These are phyloP conservation scores for Aphaenogaster ashmeadi DNA, from an alignment of 1,140 invertebrate genomes.

Conservation along the genomic window DNA sequence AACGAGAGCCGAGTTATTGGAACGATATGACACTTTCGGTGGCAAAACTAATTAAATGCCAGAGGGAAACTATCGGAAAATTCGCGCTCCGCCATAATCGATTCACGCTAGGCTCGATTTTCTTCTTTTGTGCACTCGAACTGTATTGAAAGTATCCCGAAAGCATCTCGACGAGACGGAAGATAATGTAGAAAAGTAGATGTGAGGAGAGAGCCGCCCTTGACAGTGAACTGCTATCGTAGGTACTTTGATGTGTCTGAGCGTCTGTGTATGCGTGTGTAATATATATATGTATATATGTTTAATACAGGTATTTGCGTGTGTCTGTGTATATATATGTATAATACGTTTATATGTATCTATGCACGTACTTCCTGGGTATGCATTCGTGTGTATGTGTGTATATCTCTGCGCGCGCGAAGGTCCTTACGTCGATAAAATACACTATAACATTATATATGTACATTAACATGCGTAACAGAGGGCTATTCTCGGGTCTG, in stretches of 20 bases:
- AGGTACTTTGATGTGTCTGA: slow-evolving; percentile 62
- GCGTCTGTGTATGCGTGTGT: slow-evolving; percentile 17
- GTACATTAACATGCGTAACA: slow-evolving; percentile 86
- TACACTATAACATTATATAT: slow-evolving; percentile 86
- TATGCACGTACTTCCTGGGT: slow-evolving; percentile 46
- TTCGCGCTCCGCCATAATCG: slow-evolving; percentile 34
- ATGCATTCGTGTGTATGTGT: slow-evolving; percentile 41
- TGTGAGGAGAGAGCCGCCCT: slow-evolving; percentile 67
- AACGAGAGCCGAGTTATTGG: slow-evolving; percentile 12
- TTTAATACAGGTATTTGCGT: slow-evolving; percentile 26
- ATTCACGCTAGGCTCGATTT: slow-evolving; percentile 40
- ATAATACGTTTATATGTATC: slow-evolving; percentile 55
- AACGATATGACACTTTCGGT: neutral
- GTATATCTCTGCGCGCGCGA: slow-evolving; percentile 78
- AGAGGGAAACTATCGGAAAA: slow-evolving; percentile 36
- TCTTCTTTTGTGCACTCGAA: slow-evolving; percentile 72
- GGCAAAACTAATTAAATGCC: slow-evolving; percentile 28
- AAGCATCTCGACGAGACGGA: slow-evolving; percentile 46
- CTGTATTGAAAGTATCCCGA: slow-evolving; percentile 63
- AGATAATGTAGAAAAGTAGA: slow-evolving; percentile 58
- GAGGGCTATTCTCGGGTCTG: slow-evolving; percentile 78
- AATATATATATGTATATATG: slow-evolving; percentile 6
- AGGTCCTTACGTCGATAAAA: slow-evolving; percentile 84
- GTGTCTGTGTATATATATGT: slow-evolving; percentile 38
- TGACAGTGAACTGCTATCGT: slow-evolving; percentile 72